A percentile compares a stretch with the other conserved stretches of the same genome.
These are phyloP conservation scores for Misgurnus anguillicaudatus DNA, from an alignment of 2,113 vertebrate species.

Conservation along the genomic window DNA sequence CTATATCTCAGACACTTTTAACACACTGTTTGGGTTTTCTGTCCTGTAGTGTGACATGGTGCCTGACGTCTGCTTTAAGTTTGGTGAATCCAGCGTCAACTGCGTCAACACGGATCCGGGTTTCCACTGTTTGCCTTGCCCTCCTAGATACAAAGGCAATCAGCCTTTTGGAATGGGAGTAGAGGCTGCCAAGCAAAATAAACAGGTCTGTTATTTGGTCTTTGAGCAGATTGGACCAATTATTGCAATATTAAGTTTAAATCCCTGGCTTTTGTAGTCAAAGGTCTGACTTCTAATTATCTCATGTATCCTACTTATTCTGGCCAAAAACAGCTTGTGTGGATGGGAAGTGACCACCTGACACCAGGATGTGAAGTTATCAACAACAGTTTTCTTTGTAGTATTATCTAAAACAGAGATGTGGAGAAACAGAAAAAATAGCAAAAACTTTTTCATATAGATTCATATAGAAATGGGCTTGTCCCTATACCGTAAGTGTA, in stretches of 20 bases:
- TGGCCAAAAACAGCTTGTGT: no score
- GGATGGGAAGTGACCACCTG: no score
- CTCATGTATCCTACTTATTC: no score
- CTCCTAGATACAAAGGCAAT: conserved; percentile 90
- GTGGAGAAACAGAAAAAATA: no score
- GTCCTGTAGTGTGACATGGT: conserved; percentile 85
- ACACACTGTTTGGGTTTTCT: conserved; percentile 3
- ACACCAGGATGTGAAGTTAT: no score
- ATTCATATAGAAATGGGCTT: no score
- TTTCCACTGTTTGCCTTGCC: conserved; percentile 95
- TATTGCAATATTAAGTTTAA: conserved; percentile 18
- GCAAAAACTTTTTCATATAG: no score
- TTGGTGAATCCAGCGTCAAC: conserved; percentile 75
- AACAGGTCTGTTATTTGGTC: conserved; percentile 80
- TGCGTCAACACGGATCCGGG: conserved; percentile 93
- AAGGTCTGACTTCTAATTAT: no score
- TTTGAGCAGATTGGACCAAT: conserved; percentile 3
- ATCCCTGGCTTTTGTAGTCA: background rate
- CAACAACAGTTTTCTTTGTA: no score
- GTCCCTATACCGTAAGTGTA: background rate
- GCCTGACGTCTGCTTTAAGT: conserved; percentile 87
- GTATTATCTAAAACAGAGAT: no score
- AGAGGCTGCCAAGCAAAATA: conserved; percentile 84
- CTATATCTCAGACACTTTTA: background rate
- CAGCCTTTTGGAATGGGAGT: conserved; percentile 91